Conservation (phyloP, 2,797 vertebrate genomes). For the Parotocinclus haroldoi region DNA sequence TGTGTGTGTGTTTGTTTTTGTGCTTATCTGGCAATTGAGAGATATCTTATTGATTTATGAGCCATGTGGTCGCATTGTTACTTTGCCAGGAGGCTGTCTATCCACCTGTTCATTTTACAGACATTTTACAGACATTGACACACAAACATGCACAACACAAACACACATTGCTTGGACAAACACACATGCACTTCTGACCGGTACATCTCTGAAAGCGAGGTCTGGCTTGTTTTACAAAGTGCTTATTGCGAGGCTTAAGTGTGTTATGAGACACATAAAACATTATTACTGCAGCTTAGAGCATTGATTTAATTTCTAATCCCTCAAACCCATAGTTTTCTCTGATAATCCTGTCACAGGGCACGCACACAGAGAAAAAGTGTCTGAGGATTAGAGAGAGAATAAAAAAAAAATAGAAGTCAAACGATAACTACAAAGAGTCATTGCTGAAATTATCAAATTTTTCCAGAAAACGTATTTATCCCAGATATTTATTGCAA, state of each 20-base stretch:
- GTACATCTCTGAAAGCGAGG: slow-evolving; percentile 10
- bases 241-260: slow-evolving; percentile 34
- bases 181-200: slow-evolving; percentile 22
- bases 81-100: slow-evolving; percentile 48
- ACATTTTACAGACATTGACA: slow-evolving; percentile 39
- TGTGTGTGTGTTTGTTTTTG: slow-evolving; percentile 11
- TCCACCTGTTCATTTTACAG: slow-evolving; percentile 52
- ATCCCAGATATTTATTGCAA: too few relatives aligned
- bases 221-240: slow-evolving; percentile 45
- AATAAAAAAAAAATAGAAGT: neutral
- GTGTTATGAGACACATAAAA: slow-evolving; percentile 52
- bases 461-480: too few relatives aligned
- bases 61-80: slow-evolving; percentile 60
- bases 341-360: slow-evolving; percentile 56
- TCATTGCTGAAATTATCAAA: too few relatives aligned
- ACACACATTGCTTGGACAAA: slow-evolving; percentile 26
- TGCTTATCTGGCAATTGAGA: slow-evolving; percentile 48
- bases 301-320: slow-evolving; percentile 67
- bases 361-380: slow-evolving; percentile 3
- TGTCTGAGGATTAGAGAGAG: neutral
- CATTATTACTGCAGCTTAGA: slow-evolving; percentile 58
- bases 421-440: neutral
- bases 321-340: slow-evolving; percentile 62
- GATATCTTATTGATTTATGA: slow-evolving; percentile 71
- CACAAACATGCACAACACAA: slow-evolving; percentile 25